A percentile compares a stretch with the other conserved stretches of the same genome.
Conservation (phyloP, 2,888 invertebrate species). For the Colletes collaris region DNA sequence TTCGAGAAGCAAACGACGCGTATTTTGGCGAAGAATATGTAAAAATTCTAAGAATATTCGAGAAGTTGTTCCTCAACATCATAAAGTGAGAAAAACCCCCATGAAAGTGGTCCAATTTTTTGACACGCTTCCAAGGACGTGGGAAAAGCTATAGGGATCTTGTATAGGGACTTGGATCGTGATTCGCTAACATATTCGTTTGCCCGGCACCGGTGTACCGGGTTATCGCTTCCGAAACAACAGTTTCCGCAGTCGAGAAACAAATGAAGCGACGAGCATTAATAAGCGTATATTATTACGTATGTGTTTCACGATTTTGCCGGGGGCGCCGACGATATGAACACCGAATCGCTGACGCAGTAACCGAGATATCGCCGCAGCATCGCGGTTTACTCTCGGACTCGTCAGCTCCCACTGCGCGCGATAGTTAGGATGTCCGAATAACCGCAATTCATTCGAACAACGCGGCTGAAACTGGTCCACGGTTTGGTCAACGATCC, state of each 20-base stretch:
- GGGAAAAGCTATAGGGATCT: too few species aligned
- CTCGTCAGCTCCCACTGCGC: constrained; percentile 33
- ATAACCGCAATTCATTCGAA: constrained; percentile 47
- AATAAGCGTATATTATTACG: constrained; percentile 36
- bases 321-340: constrained; percentile 40
- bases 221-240: constrained; percentile 15
- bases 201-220: not conserved
- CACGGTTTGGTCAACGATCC: constrained; percentile 11
- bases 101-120: too few species aligned
- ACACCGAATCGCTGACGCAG: constrained; percentile 43
- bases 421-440: constrained; percentile 35
- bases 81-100: too few species aligned
- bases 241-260: constrained; percentile 9
- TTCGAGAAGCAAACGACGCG: too few species aligned
- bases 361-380: constrained; percentile 56
- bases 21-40: too few species aligned
- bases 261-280: constrained; percentile 25
- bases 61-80: too few species aligned
- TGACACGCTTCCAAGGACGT: too few species aligned
- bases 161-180: too few species aligned
- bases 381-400: constrained; percentile 50
- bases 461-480: not conserved
- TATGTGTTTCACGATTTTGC: constrained; percentile 27
- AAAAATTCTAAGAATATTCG: too few species aligned
- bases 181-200: not conserved